Evolutionary conservation across 2,113 vertebrate genomes (phyloP).

Genomic region (Poeciliopsis turrubarensis): DNA sequence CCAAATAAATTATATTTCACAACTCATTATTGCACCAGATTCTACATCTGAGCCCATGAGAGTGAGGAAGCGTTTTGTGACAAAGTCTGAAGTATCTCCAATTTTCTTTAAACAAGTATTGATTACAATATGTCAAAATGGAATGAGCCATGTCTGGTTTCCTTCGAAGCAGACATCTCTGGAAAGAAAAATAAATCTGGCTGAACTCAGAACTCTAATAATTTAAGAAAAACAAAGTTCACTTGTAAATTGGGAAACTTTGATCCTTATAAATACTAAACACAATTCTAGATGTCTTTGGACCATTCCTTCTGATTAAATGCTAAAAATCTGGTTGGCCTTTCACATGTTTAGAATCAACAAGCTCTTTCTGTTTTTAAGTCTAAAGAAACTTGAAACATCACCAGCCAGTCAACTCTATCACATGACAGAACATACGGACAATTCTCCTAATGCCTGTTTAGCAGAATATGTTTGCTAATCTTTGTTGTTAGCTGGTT

Average conservation of each 20-base stretch:
- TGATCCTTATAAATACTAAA: no score
- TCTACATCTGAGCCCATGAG: slow-evolving; percentile 21
- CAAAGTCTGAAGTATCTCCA: slow-evolving; percentile 39
- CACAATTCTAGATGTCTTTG: no score
- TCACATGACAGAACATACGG: no score
- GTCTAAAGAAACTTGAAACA: no score
- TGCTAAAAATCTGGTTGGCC: no score
- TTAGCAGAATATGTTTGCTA: no score
- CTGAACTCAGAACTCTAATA: background rate
- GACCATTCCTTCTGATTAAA: no score
- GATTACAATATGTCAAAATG: slow-evolving; percentile 36
- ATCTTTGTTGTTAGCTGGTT: no score
- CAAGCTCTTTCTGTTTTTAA: no score
- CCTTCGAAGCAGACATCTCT: background rate
- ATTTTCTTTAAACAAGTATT: slow-evolving; percentile 40
- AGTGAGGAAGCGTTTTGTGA: slow-evolving; percentile 10
- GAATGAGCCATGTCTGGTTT: slow-evolving; percentile 30
- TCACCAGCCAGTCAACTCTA: no score
- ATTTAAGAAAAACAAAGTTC: background rate
- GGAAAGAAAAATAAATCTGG: slow-evolving; percentile 5
- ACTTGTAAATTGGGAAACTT: background rate
- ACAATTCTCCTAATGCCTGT: no score
- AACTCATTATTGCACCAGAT: slow-evolving; percentile 48
- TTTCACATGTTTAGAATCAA: no score
- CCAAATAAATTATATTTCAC: slow-evolving; percentile 58